phyloP scores from a whole-genome alignment of 2,888 invertebrate genomes.

The Hyposoter didymator region DNA sequence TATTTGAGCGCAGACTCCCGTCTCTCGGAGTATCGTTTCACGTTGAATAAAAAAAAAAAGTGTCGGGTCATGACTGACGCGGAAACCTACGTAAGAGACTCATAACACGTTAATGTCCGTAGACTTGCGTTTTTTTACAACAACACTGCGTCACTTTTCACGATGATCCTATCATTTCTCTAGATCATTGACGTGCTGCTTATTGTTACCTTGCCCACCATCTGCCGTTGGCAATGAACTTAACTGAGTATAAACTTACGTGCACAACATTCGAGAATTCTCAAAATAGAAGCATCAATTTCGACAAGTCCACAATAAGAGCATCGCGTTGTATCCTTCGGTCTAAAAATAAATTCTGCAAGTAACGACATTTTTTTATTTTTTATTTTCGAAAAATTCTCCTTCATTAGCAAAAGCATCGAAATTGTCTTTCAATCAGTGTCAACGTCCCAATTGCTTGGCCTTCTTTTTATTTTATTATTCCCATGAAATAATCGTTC shows the following conservation, averaged over 20 bases:
- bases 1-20: neutral
- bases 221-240: constrained; percentile 50
- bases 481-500: neutral
- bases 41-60: constrained; percentile 14
- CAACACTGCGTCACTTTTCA: constrained; percentile 32
- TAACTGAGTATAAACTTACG: neutral
- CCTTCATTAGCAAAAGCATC: too few relatives aligned
- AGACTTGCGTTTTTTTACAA: constrained; percentile 5
- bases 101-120: neutral
- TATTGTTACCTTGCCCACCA: constrained; percentile 2
- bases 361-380: neutral
- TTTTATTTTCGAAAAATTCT: too few relatives aligned
- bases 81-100: constrained; percentile 17
- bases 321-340: too few relatives aligned
- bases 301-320: neutral
- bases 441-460: neutral
- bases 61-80: constrained; percentile 21
- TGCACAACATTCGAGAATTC: neutral
- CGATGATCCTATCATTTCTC: constrained; percentile 32
- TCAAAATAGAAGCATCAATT: neutral
- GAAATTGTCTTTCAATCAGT: neutral
- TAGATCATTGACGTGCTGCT: constrained; percentile 32
- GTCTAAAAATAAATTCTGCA: neutral
- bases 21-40: neutral
- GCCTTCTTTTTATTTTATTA: neutral